Percentiles rank a stretch among this genome's conserved stretches.
These are phyloP conservation scores for Tricholauxania praeusta DNA, from an alignment of 2,888 invertebrate species.

Conservation along the genomic window DNA sequence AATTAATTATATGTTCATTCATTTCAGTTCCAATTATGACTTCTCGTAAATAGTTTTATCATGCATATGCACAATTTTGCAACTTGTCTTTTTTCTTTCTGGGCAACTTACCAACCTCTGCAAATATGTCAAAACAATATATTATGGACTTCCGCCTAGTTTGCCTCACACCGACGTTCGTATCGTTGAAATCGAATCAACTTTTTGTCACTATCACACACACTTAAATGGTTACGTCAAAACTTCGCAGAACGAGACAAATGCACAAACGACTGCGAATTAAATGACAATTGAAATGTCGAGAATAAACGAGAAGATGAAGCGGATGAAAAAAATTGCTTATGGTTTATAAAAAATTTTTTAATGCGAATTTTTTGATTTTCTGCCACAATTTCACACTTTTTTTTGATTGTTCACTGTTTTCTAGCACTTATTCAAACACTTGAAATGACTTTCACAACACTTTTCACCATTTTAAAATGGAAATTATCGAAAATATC, in stretches of 20 bases:
- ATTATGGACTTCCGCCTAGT: slow-evolving; percentile 1
- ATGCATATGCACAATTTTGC: no score
- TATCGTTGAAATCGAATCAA: slow-evolving; percentile 33
- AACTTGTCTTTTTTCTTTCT: no score
- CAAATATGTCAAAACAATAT: slow-evolving; percentile 23
- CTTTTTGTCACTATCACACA: slow-evolving; percentile 40
- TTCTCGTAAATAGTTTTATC: no score
- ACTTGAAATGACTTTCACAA: slow-evolving; percentile 59
- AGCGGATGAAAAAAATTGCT: slow-evolving; percentile 40
- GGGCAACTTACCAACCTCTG: slow-evolving; percentile 3
- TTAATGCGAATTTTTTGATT: slow-evolving; percentile 42
- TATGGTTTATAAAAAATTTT: slow-evolving; percentile 48
- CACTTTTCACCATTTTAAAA: slow-evolving; percentile 62
- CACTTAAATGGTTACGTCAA: slow-evolving; percentile 41
- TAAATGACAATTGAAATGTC: slow-evolving; percentile 49
- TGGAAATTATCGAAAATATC: slow-evolving; percentile 59
- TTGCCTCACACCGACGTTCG: slow-evolving; percentile 26
- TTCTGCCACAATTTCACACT: slow-evolving; percentile 52
- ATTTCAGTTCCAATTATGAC: no score
- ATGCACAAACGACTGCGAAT: slow-evolving; percentile 42
- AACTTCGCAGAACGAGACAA: slow-evolving; percentile 33
- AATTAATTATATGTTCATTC: no score
- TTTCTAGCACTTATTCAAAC: slow-evolving; percentile 50
- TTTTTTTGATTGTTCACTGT: slow-evolving; percentile 55
- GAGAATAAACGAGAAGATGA: slow-evolving; percentile 41